phyloP scores from a whole-genome alignment of 2,888 invertebrate species.

The Cephus runcator region DNA sequence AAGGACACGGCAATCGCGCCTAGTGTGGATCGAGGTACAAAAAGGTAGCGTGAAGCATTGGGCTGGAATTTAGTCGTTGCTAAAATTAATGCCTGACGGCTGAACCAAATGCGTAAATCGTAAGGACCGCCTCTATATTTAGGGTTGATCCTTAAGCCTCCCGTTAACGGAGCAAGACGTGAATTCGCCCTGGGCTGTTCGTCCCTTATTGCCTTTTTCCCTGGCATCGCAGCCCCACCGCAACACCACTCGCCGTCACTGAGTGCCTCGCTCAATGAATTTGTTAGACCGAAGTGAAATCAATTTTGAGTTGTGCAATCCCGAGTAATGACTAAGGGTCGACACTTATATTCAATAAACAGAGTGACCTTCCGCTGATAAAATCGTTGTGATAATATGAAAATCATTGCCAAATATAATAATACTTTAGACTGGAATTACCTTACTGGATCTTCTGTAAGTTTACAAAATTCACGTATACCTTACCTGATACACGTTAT shows the following conservation, averaged over 20 bases:
- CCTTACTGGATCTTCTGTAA: background rate
- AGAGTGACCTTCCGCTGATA: background rate
- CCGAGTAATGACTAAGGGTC: background rate
- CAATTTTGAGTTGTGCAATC: background rate
- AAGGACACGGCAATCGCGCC: background rate
- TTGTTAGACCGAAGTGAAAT: background rate
- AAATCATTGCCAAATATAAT: background rate
- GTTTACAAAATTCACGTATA: too few species aligned
- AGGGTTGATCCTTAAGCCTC: background rate
- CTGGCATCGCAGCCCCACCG: background rate
- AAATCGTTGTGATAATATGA: background rate
- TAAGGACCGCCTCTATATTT: background rate
- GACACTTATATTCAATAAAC: background rate
- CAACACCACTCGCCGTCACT: background rate
- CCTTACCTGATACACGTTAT: background rate
- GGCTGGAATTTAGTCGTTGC: background rate
- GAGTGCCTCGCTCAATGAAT: background rate
- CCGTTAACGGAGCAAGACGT: background rate
- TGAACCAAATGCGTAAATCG: background rate
- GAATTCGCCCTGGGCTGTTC: background rate
- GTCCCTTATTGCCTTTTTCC: background rate
- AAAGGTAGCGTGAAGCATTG: background rate
- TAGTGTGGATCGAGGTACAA: background rate
- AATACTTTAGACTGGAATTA: background rate
- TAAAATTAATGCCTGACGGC: background rate